A percentile compares a stretch with the other conserved stretches of the same genome.
phyloP scores from a whole-genome alignment of 1,140 invertebrate genomes.

The Trissolcus basalis region DNA sequence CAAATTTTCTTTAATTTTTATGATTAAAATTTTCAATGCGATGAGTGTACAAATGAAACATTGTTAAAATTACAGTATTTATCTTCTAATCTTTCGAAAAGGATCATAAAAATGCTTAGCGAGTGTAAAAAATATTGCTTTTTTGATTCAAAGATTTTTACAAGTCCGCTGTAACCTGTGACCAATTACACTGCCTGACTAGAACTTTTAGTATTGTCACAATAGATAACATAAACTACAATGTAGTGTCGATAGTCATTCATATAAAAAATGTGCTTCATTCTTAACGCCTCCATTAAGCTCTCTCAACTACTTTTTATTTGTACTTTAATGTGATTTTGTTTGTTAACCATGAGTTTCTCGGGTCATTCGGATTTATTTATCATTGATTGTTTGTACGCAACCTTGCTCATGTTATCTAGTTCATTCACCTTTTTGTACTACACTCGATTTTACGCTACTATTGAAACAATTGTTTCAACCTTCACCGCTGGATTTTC shows the following conservation, averaged over 20 bases:
- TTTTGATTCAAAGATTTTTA: too few species aligned
- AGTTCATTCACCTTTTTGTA: too few species aligned
- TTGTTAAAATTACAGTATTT: too few species aligned
- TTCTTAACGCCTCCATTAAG: conserved; percentile 7
- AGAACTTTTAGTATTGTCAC: conserved; percentile 7
- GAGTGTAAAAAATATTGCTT: too few species aligned
- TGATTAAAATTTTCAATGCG: too few species aligned
- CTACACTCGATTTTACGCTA: too few species aligned
- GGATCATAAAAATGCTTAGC: too few species aligned
- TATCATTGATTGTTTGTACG: conserved; percentile 22
- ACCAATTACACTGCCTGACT: conserved; percentile 32
- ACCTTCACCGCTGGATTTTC: conserved; percentile 65
- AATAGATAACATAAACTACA: conserved; percentile 6
- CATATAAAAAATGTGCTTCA: conserved; percentile 3
- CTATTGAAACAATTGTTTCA: conserved; percentile 1
- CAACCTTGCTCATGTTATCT: neutral
- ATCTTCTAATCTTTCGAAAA: too few species aligned
- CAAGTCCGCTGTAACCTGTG: too few species aligned
- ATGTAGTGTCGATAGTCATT: conserved; percentile 15
- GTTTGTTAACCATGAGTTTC: conserved; percentile 3
- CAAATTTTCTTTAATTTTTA: too few species aligned
- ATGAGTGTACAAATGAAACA: too few species aligned
- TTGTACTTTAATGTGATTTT: neutral
- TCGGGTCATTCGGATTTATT: conserved; percentile 34
- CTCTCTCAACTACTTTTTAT: conserved; percentile 2